Evolutionary conservation across 1,140 invertebrate species (phyloP).

Genomic region (Globodera ellingtonae): DNA sequence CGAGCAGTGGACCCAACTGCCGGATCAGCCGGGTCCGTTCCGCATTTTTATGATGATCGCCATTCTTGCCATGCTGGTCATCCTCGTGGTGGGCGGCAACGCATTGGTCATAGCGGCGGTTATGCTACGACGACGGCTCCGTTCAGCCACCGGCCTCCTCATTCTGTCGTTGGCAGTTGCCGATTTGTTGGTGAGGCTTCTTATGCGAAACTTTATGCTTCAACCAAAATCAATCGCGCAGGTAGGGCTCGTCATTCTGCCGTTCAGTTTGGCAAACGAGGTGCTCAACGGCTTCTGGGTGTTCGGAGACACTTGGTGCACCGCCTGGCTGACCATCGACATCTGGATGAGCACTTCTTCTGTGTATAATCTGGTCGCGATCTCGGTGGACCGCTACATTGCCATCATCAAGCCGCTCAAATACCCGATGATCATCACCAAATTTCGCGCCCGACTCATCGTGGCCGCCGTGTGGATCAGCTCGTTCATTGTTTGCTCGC

Average conservation of each 20-base stretch:
- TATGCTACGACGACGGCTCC: slow-evolving; percentile 81
- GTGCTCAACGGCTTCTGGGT: slow-evolving; percentile 62
- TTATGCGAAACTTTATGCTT: background rate
- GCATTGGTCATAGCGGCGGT: slow-evolving; percentile 92
- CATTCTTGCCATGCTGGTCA: slow-evolving; percentile 61
- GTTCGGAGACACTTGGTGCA: slow-evolving; percentile 65
- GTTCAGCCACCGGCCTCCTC: slow-evolving; percentile 82
- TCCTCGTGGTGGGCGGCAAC: slow-evolving; percentile 73
- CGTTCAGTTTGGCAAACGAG: slow-evolving; percentile 65
- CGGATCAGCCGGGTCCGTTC: slow-evolving; percentile 61
- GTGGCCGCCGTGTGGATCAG: slow-evolving; percentile 89
- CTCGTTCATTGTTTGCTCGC: slow-evolving; percentile 87
- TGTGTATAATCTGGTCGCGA: slow-evolving; percentile 85
- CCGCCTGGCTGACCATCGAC: slow-evolving; percentile 90
- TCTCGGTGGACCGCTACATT: slow-evolving; percentile 75
- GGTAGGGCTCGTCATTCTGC: slow-evolving; percentile 64
- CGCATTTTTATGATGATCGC: slow-evolving; percentile 65
- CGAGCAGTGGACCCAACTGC: slow-evolving; percentile 57
- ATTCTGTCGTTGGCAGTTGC: slow-evolving; percentile 83
- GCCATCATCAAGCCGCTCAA: slow-evolving; percentile 97
- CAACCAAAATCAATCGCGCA: slow-evolving; percentile 23
- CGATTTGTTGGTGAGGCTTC: slow-evolving; percentile 76
- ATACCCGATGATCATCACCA: slow-evolving; percentile 90
- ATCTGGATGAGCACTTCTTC: slow-evolving; percentile 94
- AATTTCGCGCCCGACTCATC: slow-evolving; percentile 83